Conservation (phyloP, 2,888 invertebrate species). For the Leucoptera coffeella region DNA sequence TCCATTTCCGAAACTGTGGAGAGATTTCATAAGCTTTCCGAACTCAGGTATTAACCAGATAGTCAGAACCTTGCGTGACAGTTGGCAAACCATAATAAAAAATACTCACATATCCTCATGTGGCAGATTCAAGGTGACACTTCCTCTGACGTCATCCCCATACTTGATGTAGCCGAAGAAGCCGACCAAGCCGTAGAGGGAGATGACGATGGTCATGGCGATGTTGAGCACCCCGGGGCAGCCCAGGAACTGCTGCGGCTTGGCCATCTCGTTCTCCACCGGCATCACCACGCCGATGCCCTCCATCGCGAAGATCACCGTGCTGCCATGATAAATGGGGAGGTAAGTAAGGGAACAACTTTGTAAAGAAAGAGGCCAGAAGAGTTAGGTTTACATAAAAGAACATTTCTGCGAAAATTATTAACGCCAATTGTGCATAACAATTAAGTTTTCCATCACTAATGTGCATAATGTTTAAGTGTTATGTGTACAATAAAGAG, state of each 20-base stretch:
- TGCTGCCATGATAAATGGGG: slow-evolving; percentile 38
- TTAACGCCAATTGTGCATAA: too few species aligned
- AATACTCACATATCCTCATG: slow-evolving; percentile 56
- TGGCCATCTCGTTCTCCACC: slow-evolving; percentile 86
- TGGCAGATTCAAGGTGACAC: slow-evolving; percentile 81
- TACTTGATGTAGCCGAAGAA: slow-evolving; percentile 87
- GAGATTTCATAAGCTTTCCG: too few species aligned
- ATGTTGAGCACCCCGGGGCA: slow-evolving; percentile 81
- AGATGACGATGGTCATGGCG: slow-evolving; percentile 76
- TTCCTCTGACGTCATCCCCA: slow-evolving; percentile 64
- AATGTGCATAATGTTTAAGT: too few species aligned
- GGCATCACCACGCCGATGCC: slow-evolving; percentile 92
- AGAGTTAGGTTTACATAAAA: too few species aligned
- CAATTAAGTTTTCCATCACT: too few species aligned
- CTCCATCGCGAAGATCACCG: slow-evolving; percentile 96
- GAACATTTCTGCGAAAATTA: too few species aligned
- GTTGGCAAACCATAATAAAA: slow-evolving; percentile 4
- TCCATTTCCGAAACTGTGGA: too few species aligned
- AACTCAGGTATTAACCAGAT: too few species aligned
- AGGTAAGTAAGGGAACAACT: not conserved
- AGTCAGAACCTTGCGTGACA: too few species aligned
- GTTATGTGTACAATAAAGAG: too few species aligned
- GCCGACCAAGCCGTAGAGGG: slow-evolving; percentile 74
- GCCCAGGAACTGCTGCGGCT: slow-evolving; percentile 71
- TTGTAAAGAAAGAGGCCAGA: not conserved